These are phyloP conservation scores for Pipistrellus nathusii DNA, from an alignment of 2,797 vertebrate genomes.

Conservation along the genomic window DNA sequence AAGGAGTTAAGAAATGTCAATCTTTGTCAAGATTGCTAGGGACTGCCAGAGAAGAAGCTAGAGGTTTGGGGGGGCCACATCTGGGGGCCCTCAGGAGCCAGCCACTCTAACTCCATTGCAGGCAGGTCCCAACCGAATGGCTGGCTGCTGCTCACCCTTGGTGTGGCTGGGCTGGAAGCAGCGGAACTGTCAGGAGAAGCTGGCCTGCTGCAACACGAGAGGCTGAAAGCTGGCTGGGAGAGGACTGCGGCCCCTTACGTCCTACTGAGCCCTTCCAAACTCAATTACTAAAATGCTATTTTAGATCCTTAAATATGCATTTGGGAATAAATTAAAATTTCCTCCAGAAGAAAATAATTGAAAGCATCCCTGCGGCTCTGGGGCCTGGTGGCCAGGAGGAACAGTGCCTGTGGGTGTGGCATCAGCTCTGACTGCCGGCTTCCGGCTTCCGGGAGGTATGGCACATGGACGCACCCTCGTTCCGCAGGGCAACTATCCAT, in stretches of 20 bases:
- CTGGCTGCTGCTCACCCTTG: background rate
- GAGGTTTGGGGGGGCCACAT: background rate
- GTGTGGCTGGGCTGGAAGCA: background rate
- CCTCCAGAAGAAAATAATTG: background rate
- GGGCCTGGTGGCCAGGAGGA: constrained; percentile 24
- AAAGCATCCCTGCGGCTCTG: constrained; percentile 48
- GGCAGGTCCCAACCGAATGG: rapidly evolving
- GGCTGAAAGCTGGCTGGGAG: background rate
- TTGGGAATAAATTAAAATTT: constrained; percentile 59
- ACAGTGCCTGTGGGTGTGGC: background rate
- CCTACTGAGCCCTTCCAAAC: background rate
- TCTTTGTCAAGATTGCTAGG: background rate
- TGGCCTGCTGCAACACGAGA: background rate
- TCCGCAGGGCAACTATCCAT: background rate
- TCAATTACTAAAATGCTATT: constrained; percentile 53
- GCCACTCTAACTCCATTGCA: background rate
- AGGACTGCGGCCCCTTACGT: background rate
- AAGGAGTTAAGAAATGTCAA: background rate
- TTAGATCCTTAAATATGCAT: constrained; percentile 49
- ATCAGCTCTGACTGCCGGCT: background rate
- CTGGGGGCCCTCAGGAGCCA: background rate
- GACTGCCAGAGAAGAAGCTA: background rate
- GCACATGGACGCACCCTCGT: background rate
- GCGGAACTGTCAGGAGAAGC: background rate
- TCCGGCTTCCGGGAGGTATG: background rate